Base-by-base conservation (phyloP, 2,888 invertebrate genomes). In the Anarsia innoxiella region DNA sequence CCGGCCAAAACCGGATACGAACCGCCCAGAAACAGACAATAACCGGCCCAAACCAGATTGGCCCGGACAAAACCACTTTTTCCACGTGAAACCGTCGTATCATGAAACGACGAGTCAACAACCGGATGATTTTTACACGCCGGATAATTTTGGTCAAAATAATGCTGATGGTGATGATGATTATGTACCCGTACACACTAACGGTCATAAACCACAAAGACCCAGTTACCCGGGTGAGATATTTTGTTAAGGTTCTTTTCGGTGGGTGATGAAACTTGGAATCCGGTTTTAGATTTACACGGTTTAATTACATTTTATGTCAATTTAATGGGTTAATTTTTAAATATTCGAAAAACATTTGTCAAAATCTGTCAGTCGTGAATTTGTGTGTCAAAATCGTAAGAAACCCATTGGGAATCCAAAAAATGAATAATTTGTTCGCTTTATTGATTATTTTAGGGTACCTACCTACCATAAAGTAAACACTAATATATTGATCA, bases 81-180 rank as follows among this genome's bases (percentile, higher is more conserved):
- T 78, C 45, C 84, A 85, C 43, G 80, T 85, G 39, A 85, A 85
- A 54, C 86, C 86, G 1, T 80, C 84, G 2, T 86, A 86, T 46
- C 78, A 84, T 37, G 85, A 84, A 46, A 76, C 59, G 15, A 75
- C 72, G 5, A 78, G 80, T 15, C 46, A 62, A 49, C 54, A 51
- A 44, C 73, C 75, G 6, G 72, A 71, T 38, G 63, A 64, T 32
- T 66, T 53, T 48, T 74, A 74, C 56, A 63, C 64, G 37, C 66
- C 65, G 2, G 64, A 67, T 40, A 50, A 52, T 41, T 63, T 60
- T 51, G 46, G 37, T 33, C 47, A 48, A n/a, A 53, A 48, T 41
- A 62, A 56, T 53, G 59, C 55, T 16, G 52, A 56, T 36, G 66
- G 70, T 63, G 73, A 50, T 74, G 80, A 83, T 79, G 84, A 77